A percentile compares a stretch with the other conserved stretches of the same genome.
Conservation (phyloP, 2,888 invertebrate species). For the Zootermopsis nevadensis region DNA sequence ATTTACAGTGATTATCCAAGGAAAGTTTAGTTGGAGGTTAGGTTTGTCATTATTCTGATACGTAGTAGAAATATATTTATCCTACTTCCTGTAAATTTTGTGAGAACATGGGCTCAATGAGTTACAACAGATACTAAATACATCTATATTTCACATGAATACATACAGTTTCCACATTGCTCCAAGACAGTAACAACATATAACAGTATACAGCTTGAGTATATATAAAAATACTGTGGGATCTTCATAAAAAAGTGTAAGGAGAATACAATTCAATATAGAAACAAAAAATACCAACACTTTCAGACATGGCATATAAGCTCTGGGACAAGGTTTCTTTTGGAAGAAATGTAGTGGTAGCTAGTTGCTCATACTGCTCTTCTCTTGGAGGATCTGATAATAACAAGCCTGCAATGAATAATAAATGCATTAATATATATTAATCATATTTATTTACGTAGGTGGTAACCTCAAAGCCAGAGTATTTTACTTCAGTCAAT, state of each 20-base stretch:
- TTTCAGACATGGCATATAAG: neutral
- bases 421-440: no score
- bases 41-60: no score
- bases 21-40: no score
- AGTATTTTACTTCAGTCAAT: no score
- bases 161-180: neutral
- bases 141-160: neutral
- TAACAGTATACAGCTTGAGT: neutral
- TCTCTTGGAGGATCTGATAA: slow-evolving; percentile 81
- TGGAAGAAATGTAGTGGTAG: slow-evolving; percentile 8
- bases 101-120: no score
- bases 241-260: neutral
- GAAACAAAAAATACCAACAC: neutral
- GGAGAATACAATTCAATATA: neutral
- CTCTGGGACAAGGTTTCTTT: neutral
- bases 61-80: no score
- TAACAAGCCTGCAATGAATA: slow-evolving; percentile 74
- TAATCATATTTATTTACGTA: no score
- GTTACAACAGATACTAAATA: neutral
- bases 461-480: no score
- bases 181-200: slow-evolving; percentile 5
- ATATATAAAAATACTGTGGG: neutral
- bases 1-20: no score
- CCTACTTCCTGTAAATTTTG: no score
- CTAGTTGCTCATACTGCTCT: slow-evolving; percentile 67